Evolutionary conservation across 1,140 invertebrate species (phyloP).

Genomic region (Drosophila eugracilis): DNA sequence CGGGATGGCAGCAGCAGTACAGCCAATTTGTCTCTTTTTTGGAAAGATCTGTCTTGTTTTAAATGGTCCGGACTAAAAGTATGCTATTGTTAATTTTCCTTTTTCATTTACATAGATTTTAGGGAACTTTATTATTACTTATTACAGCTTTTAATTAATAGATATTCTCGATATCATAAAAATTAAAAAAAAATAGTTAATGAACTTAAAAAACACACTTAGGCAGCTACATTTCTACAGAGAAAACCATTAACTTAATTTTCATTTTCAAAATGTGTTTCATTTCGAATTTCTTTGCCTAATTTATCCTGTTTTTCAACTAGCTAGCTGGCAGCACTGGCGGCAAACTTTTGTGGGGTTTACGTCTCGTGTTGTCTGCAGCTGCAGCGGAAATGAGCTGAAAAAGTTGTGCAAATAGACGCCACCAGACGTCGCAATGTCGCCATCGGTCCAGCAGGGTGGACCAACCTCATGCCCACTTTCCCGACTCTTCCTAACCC

Average conservation of each 20-base stretch:
- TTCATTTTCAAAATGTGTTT: not conserved
- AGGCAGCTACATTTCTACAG: no score
- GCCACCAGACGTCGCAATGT: conserved; percentile 62
- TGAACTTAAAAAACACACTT: not conserved
- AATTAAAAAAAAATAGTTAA: not conserved
- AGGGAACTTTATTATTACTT: no score
- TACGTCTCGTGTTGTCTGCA: conserved; percentile 51
- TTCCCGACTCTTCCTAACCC: no score
- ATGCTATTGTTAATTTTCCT: not conserved
- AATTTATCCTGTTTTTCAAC: not conserved
- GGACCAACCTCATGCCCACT: not conserved
- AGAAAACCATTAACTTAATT: not conserved
- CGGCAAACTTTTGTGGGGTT: conserved; percentile 19
- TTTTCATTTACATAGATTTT: not conserved
- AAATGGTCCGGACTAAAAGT: not conserved
- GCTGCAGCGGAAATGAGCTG: conserved; percentile 80
- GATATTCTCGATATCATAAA: no score
- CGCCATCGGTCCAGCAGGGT: conserved; percentile 35
- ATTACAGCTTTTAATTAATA: no score
- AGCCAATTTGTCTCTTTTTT: not conserved
- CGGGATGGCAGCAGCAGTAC: conserved; percentile 4
- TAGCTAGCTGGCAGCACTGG: not conserved
- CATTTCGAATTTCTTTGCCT: not conserved
- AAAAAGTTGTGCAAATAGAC: conserved; percentile 80
- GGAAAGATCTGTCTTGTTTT: not conserved